Conservation (phyloP, 2,888 invertebrate genomes). For the Andrena hattorfiana region DNA sequence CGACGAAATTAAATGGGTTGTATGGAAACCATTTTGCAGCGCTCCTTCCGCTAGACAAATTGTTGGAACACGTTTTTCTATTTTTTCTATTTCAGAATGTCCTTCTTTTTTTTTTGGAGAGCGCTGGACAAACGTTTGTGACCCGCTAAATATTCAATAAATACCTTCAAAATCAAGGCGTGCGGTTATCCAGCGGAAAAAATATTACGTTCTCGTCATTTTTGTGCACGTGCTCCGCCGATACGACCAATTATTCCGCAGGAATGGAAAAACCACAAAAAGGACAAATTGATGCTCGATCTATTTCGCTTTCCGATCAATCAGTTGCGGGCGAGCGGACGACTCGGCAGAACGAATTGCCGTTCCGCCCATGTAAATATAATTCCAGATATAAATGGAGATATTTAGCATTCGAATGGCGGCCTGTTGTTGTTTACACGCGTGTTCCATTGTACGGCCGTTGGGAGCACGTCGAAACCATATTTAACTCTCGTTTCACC, state of each 20-base stretch:
- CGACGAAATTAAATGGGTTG: background rate
- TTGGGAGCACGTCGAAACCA: conserved; percentile 16
- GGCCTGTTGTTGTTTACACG: conserved; percentile 48
- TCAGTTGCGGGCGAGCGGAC: conserved; percentile 22
- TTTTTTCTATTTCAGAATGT: background rate
- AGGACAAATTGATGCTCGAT: conserved; percentile 25
- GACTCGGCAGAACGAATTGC: conserved; percentile 4
- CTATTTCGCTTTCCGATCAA: conserved; percentile 34
- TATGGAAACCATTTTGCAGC: background rate
- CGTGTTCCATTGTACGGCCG: conserved; percentile 16
- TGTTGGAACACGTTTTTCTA: background rate
- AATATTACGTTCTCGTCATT: background rate
- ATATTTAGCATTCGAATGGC: conserved; percentile 54
- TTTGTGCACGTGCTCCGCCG: background rate
- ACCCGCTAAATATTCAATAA: conserved; percentile 7
- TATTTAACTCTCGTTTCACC: conserved; percentile 44
- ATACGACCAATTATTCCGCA: conserved; percentile 22
- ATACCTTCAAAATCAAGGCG: background rate
- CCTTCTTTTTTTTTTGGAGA: background rate
- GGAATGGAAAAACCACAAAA: conserved; percentile 16
- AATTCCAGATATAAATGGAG: conserved; percentile 45
- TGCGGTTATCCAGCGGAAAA: background rate
- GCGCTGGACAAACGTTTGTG: background rate
- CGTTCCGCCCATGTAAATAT: conserved; percentile 36
- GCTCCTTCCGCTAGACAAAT: background rate